Evolutionary conservation across 2,797 vertebrate genomes (phyloP), one percentile per base, ranked within the genome.

Genomic region (Darevskia mixta): DNA sequence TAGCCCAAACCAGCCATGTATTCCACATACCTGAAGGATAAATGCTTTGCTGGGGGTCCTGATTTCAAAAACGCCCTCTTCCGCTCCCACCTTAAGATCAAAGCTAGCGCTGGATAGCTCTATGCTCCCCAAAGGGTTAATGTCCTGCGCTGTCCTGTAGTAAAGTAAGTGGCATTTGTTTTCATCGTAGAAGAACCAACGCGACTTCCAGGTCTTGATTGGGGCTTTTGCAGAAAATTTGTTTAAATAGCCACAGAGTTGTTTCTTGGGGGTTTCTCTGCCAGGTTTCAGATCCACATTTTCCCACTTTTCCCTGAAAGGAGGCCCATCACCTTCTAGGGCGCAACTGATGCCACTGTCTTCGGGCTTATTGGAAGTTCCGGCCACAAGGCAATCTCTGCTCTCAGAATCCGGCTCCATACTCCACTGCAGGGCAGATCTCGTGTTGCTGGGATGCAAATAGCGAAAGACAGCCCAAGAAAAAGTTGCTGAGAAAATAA

Each of bases 151-250:
- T 0, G 97, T 98, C 75, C 98, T 97, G 92, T 97, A 99, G 92
- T 99, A 99, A 20, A 95, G 45, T 41, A 90, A 95, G 87, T 96
- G 96, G 92, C 98, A 98, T 90, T 97, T 98, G 86, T 96, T 97
- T 93, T 98, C 98, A 88, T 99, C 98, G 0, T 98, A 99, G 49
- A 95, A 96, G 93, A 99, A 99, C 98, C 99, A 99, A 35, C 99
- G 98, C 85, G 95, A 97, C 92, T 99, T 99, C 98, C 98, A 99
- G 58, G 97, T 92, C 91, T 96, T 98, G 58, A 99, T 97, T 0
- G 98, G 98, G 0, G 98, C 98, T 86, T 97, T 97, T 77, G 96
- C 95, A 0, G 97, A 98, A 79, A 98, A 97, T 93, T 99, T 99
- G 92, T 97, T 97, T 83, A 99, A 97, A 93, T 98, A 99, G 8